These are phyloP conservation scores for Onychomys torridus DNA, from an alignment of 2,797 vertebrate genomes.

Conservation along the genomic window DNA sequence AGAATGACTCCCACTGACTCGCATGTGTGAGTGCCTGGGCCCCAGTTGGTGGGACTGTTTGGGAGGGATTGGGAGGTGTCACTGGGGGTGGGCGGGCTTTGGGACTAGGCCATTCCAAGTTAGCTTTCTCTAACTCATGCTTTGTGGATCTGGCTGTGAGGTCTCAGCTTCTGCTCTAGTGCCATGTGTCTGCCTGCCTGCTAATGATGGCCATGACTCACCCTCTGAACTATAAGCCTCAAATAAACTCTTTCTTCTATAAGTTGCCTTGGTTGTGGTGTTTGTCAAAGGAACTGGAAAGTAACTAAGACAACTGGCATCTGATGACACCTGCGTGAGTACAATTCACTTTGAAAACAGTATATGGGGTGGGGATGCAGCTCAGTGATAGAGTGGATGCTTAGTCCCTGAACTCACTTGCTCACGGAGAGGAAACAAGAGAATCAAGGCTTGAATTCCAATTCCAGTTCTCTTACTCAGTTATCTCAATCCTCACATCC, in stretches of 20 bases:
- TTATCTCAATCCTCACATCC: background rate
- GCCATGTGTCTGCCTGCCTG: background rate
- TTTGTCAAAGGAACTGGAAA: background rate
- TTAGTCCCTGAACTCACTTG: background rate
- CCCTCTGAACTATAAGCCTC: background rate
- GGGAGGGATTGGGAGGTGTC: background rate
- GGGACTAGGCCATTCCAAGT: background rate
- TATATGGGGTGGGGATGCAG: background rate
- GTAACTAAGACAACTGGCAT: background rate
- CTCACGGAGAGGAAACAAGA: background rate
- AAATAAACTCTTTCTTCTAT: background rate
- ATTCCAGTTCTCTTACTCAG: background rate
- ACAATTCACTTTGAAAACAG: constrained; percentile 7
- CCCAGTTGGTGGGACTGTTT: background rate
- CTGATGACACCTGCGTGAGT: background rate
- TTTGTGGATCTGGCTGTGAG: background rate
- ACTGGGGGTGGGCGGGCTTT: background rate
- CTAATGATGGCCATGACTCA: background rate
- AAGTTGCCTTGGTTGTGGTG: background rate
- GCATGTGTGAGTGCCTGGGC: too few relatives aligned
- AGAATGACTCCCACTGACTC: background rate
- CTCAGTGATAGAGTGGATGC: background rate
- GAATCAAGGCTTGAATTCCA: background rate
- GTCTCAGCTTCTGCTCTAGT: background rate
- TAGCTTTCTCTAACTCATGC: background rate